These are phyloP conservation scores for Ardeotis arabs DNA, from an alignment of 2,113 vertebrate species.

Conservation along the genomic window DNA sequence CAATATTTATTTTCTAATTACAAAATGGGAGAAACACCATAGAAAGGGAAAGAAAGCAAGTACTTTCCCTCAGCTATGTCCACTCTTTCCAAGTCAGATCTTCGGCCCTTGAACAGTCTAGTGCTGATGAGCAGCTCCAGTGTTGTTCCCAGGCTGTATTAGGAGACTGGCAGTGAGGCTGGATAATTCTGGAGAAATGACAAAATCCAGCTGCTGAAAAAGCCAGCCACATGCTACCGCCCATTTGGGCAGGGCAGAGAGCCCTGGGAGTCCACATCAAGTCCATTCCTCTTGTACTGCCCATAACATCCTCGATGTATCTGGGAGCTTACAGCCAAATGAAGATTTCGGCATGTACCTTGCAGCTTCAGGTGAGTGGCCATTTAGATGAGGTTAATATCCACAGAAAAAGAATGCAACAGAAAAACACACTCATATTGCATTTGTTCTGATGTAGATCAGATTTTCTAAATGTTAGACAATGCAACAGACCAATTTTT, in stretches of 20 bases:
- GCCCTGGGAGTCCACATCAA: not conserved
- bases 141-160: not conserved
- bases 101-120: not conserved
- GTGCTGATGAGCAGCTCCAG: not conserved
- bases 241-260: not conserved
- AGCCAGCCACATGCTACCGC: not conserved
- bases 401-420: not conserved
- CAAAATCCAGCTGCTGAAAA: not conserved
- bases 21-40: not conserved
- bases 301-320: fast-evolving
- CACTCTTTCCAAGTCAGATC: not conserved
- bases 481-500: not conserved
- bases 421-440: not conserved
- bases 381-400: not conserved
- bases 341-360: not conserved
- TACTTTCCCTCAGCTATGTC: not conserved
- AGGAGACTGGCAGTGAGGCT: not conserved
- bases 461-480: not conserved
- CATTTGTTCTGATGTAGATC: not conserved
- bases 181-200: not conserved
- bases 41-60: not conserved
- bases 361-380: not conserved
- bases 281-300: not conserved
- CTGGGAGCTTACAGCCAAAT: not conserved
- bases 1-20: not conserved